Percentiles rank a stretch among this genome's conserved stretches.
phyloP scores from a whole-genome alignment of 2,797 vertebrate species.

The Amniataba percoides region DNA sequence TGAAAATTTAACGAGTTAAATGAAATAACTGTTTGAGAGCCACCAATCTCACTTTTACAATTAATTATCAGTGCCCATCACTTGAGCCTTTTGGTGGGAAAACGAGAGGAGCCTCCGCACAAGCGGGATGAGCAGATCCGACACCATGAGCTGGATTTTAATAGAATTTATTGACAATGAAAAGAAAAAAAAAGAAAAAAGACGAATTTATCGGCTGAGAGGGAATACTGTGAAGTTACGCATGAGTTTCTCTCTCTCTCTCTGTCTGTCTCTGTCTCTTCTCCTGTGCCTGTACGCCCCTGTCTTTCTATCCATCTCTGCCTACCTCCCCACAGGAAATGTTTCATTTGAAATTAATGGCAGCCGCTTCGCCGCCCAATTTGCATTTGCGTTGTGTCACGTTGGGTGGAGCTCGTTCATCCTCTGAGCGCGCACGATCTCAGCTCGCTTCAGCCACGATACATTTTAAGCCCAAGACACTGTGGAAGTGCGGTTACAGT shows the following conservation, averaged over 20 bases:
- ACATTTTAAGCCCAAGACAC: slow-evolving; percentile 14
- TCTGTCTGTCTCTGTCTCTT: slow-evolving; percentile 1
- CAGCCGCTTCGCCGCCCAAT: slow-evolving; percentile 36
- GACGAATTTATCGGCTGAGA: slow-evolving; percentile 16
- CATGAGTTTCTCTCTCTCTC: slow-evolving; percentile 28
- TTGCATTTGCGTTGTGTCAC: slow-evolving; percentile 19
- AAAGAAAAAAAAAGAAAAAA: background rate
- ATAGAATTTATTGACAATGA: slow-evolving; percentile 54
- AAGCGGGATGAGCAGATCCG: slow-evolving; percentile 36
- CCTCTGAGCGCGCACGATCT: slow-evolving; percentile 30
- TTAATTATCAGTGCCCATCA: slow-evolving; percentile 20
- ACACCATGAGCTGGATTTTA: slow-evolving; percentile 43
- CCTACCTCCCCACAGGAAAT: slow-evolving; percentile 33
- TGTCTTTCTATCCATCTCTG: slow-evolving; percentile 35
- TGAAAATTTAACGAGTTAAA: slow-evolving; percentile 40
- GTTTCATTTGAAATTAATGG: slow-evolving; percentile 55
- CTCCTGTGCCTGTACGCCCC: background rate
- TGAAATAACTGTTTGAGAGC: slow-evolving; percentile 49
- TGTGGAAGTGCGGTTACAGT: slow-evolving; percentile 11
- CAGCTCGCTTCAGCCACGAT: slow-evolving; percentile 14
- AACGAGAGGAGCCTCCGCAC: slow-evolving; percentile 20
- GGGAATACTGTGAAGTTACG: slow-evolving; percentile 23
- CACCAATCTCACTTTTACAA: slow-evolving; percentile 36
- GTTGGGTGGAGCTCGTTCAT: slow-evolving; percentile 32
- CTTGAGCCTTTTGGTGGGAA: slow-evolving; percentile 45